Percentiles rank a stretch among this genome's conserved stretches.
Conservation (phyloP, 2,797 vertebrate species). For the Catharus ustulatus region DNA sequence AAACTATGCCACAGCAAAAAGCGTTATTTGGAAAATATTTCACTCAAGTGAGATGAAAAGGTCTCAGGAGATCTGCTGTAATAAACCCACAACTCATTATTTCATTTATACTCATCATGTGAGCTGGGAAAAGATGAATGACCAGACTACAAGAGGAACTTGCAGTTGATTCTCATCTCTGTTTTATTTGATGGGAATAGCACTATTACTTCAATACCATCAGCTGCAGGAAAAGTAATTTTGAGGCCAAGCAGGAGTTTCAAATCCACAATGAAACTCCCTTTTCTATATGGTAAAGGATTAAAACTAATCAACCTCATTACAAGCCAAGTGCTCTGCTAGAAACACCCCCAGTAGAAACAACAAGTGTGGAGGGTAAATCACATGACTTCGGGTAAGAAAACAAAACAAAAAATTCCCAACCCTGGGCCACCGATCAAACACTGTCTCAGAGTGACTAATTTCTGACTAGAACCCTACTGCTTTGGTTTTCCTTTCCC, state of each 20-base stretch:
- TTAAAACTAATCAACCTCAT: not conserved
- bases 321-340: not conserved
- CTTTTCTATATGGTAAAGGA: not conserved
- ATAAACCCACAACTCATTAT: not conserved
- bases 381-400: constrained; percentile 36
- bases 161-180: not conserved
- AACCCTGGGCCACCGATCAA: not conserved
- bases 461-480: constrained; percentile 62
- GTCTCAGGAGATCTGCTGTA: not conserved
- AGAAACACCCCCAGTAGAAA: not conserved
- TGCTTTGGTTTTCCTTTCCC: constrained; percentile 67
- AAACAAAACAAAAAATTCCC: constrained; percentile 57
- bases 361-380: constrained; percentile 20
- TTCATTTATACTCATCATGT: not conserved
- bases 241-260: not conserved
- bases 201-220: not conserved
- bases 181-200: not conserved
- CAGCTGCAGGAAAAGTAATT: not conserved
- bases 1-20: not conserved
- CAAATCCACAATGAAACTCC: not conserved
- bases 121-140: not conserved
- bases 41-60: not conserved
- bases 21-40: not conserved
- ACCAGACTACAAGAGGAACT: not conserved
- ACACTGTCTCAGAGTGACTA: constrained; percentile 21